Evolutionary conservation across 2,797 vertebrate species (phyloP).

Genomic region (Antennarius maculatus): DNA sequence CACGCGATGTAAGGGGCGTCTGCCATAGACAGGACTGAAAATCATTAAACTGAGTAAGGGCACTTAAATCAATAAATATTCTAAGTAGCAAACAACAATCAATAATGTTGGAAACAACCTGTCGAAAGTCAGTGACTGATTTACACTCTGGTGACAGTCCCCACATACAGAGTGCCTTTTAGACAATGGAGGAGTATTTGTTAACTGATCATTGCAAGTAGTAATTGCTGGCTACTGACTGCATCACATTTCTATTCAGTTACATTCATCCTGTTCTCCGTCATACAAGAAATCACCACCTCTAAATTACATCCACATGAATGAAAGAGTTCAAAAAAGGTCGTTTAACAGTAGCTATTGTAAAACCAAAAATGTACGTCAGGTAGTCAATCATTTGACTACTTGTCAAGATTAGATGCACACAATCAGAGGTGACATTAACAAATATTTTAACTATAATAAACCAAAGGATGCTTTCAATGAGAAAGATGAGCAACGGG

Average conservation of each 20-base stretch:
- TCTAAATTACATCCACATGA: slow-evolving; percentile 52
- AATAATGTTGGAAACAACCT: slow-evolving; percentile 52
- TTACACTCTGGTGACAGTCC: slow-evolving; percentile 52
- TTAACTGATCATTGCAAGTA: slow-evolving; percentile 36
- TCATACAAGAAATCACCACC: slow-evolving; percentile 54
- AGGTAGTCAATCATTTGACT: slow-evolving; percentile 30
- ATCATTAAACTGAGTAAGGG: slow-evolving; percentile 71
- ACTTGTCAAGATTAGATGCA: slow-evolving; percentile 50
- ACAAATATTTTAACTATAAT: slow-evolving; percentile 46
- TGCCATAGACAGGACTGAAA: slow-evolving; percentile 46
- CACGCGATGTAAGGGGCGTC: slow-evolving; percentile 42
- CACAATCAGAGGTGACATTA: slow-evolving; percentile 57
- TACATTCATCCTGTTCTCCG: slow-evolving; percentile 71
- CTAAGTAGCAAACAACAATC: slow-evolving; percentile 57
- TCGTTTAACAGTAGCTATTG: slow-evolving; percentile 50
- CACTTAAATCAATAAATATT: slow-evolving; percentile 76
- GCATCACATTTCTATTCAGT: slow-evolving; percentile 39
- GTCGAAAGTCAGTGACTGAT: slow-evolving; percentile 55
- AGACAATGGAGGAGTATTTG: slow-evolving; percentile 35
- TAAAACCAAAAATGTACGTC: slow-evolving; percentile 56
- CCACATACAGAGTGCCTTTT: slow-evolving; percentile 41
- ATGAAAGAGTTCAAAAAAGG: slow-evolving; percentile 52
- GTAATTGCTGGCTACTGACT: slow-evolving; percentile 42
- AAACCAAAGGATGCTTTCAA: slow-evolving; percentile 58
- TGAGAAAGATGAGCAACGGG: slow-evolving; percentile 63